A percentile compares a stretch with the other conserved stretches of the same genome.
These are phyloP conservation scores for Thysanoteuthis rhombus DNA, from an alignment of 2,888 invertebrate species.

Conservation along the genomic window DNA sequence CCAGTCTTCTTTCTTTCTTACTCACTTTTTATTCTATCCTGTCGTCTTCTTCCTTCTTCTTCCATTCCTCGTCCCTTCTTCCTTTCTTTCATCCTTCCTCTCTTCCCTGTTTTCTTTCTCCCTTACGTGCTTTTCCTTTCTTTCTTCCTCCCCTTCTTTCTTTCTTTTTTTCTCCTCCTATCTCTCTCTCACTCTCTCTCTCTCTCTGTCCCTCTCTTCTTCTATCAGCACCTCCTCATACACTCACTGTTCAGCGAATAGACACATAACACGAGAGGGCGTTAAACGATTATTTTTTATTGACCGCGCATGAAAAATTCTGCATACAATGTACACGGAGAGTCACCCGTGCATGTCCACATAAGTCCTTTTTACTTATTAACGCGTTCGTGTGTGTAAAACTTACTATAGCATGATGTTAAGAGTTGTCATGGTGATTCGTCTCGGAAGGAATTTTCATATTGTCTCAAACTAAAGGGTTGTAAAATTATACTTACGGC, in stretches of 20 bases:
- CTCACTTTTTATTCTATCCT: too few species aligned
- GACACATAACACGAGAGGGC: neutral
- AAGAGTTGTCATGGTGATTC: neutral
- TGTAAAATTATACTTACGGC: neutral
- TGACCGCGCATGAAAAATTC: neutral
- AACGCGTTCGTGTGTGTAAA: neutral
- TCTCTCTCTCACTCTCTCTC: neutral
- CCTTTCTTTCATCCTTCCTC: neutral
- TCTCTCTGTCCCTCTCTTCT: neutral
- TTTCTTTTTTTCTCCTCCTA: neutral
- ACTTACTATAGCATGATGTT: neutral
- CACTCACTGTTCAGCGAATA: neutral
- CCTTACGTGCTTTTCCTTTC: too few species aligned
- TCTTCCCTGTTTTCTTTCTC: neutral
- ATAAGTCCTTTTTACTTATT: neutral
- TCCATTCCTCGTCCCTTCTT: accelerated
- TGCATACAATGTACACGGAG: neutral
- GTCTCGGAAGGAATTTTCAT: neutral
- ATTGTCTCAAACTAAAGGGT: neutral
- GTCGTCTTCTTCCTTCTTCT: too few species aligned
- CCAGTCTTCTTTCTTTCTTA: neutral
- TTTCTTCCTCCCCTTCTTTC: neutral
- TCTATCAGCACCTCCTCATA: neutral
- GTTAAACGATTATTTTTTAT: neutral
- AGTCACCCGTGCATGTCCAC: too few species aligned